phyloP scores from a whole-genome alignment of 2,888 invertebrate species.

The Drosophila tripunctata region DNA sequence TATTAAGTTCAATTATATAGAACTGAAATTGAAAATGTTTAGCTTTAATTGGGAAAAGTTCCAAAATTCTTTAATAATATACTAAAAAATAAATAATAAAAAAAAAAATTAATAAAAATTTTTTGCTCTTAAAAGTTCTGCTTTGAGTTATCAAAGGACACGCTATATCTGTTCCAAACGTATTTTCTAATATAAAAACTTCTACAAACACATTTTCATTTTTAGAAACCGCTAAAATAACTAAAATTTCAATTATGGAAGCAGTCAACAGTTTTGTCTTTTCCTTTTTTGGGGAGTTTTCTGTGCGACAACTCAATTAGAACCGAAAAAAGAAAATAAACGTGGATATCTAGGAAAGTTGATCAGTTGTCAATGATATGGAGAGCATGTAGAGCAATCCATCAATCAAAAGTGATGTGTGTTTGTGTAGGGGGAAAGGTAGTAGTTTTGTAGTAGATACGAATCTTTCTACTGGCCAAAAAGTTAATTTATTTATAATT shows the following conservation, averaged over 20 bases:
- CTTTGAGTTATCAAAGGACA: no score
- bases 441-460: slow-evolving; percentile 50
- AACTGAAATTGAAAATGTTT: not conserved
- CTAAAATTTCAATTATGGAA: slow-evolving; percentile 22
- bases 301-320: slow-evolving; percentile 46
- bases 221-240: not conserved
- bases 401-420: slow-evolving; percentile 73
- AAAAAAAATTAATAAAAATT: no score
- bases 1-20: not conserved
- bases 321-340: not conserved
- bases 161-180: no score
- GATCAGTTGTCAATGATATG: slow-evolving; percentile 75
- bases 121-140: no score
- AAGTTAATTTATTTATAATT: slow-evolving; percentile 80
- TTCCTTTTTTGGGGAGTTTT: not conserved
- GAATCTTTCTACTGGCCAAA: slow-evolving; percentile 66
- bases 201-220: no score
- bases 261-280: not conserved
- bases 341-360: not conserved
- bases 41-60: no score
- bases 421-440: slow-evolving; percentile 16
- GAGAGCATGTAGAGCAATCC: slow-evolving; percentile 39
- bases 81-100: no score
- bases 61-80: no score
- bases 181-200: no score